Percentiles rank a stretch among this genome's conserved stretches.
These are phyloP conservation scores for Pristiophorus japonicus DNA, from an alignment of 2,113 vertebrate species.

Conservation along the genomic window DNA sequence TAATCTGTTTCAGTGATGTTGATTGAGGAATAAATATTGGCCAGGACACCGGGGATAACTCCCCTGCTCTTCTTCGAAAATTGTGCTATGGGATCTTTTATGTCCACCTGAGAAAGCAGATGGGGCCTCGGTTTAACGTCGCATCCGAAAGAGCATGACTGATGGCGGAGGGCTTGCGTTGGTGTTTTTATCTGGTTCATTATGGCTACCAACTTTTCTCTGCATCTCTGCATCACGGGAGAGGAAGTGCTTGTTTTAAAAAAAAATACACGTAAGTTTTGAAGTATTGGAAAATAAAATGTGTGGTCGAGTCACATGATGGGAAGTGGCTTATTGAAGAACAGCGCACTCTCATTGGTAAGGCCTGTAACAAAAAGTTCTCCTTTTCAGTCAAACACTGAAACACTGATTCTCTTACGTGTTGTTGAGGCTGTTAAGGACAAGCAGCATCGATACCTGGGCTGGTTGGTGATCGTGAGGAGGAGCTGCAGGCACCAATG, in stretches of 20 bases:
- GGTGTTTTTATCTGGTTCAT: neutral
- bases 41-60: too few relatives aligned
- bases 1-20: too few relatives aligned
- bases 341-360: too few relatives aligned
- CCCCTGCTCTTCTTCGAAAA: too few relatives aligned
- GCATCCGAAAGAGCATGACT: too few relatives aligned
- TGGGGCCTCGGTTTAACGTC: too few relatives aligned
- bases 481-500: too few relatives aligned
- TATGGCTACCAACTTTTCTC: neutral
- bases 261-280: neutral
- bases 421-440: neutral
- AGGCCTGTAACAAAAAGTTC: neutral
- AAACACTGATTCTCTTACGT: neutral
- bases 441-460: neutral
- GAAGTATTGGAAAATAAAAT: neutral
- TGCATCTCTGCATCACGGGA: neutral
- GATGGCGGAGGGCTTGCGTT: neutral
- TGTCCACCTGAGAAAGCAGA: too few relatives aligned
- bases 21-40: too few relatives aligned
- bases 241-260: neutral
- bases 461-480: neutral
- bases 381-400: neutral
- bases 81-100: too few relatives aligned
- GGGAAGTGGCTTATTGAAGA: neutral
- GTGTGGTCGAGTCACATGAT: neutral